Percentiles rank a stretch among this genome's conserved stretches.
Evolutionary conservation across 1,140 invertebrate genomes (phyloP).

Genomic region (Penaeus chinensis): DNA sequence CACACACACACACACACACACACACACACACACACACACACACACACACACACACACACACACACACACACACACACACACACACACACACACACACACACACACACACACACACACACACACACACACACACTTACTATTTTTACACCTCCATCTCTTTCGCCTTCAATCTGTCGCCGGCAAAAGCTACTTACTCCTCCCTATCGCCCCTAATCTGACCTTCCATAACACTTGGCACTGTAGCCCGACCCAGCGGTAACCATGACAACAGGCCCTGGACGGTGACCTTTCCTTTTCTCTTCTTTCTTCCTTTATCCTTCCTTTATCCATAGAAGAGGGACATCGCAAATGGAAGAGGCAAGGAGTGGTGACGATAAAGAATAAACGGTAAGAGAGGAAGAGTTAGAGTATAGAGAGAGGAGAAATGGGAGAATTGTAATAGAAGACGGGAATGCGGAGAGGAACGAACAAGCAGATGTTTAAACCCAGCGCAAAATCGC

Average conservation of each 20-base stretch:
- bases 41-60: neutral
- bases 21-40: neutral
- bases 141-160: neutral
- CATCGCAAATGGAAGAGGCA: neutral
- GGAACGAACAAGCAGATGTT: no score
- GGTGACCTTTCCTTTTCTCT: neutral
- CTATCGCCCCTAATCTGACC: no score
- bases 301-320: neutral
- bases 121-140: conserved; percentile 1
- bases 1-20: conserved; percentile 20
- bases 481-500: no score
- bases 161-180: neutral
- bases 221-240: no score
- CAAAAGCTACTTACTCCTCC: no score
- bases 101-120: conserved; percentile 12
- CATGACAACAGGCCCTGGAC: no score
- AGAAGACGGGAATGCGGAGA: no score
- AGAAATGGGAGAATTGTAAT: no score
- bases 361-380: neutral
- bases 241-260: no score
- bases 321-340: neutral
- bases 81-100: neutral
- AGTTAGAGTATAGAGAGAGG: neutral
- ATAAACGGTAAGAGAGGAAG: neutral
- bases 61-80: neutral